Evolutionary conservation across 2,888 invertebrate species (phyloP), one percentile per base, ranked within the genome.

Genomic region (Chrysodeixis includens): DNA sequence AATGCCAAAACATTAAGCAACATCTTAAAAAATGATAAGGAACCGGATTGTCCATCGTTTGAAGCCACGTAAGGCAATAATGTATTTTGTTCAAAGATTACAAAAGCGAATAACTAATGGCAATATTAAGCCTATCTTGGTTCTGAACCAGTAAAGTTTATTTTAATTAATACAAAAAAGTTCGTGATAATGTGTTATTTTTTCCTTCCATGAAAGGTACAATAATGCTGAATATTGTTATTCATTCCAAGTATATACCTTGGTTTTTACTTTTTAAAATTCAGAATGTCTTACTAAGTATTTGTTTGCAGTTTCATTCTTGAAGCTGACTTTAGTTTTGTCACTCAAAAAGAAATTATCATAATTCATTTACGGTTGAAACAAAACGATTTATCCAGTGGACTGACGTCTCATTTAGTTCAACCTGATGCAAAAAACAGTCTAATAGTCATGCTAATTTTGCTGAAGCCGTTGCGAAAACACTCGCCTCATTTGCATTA

Each of bases 401-500:
- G 85, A 89, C 87, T 90, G 88, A 89, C 87, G 83, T 83, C 85
- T 88, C 86, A 89, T 89, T 92, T 88, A 86, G 88, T 88, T 78
- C 76, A 79, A 69, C 53, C 63, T 68, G 35, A 57, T 83, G 84
- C 87, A 88, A 93, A 93, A 93, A 90, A 89, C 87, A 82, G 81
- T 77, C 80, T 88, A 90, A 91, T 90, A 84, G 87, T 86, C 88
- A 91, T 92, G 89, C 89, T 89, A 94, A 93, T 93, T 87, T 83
- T 73, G 86, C 79, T 82, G 72, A 67, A 86, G 85, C 84, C 77
- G 87, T 90, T 90, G 87, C 88, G 88, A 90, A 91, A 92, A 89
- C 86, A 82, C 85, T 81, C 79, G 82, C 55, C 89, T 93, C 85
- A 93, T 94, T 93, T 90, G 86, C 93, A 94, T 94, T 87, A 87